A percentile compares a stretch with the other conserved stretches of the same genome.
Conservation (phyloP, 2,797 vertebrate species). For the Cyclopterus lumpus region DNA sequence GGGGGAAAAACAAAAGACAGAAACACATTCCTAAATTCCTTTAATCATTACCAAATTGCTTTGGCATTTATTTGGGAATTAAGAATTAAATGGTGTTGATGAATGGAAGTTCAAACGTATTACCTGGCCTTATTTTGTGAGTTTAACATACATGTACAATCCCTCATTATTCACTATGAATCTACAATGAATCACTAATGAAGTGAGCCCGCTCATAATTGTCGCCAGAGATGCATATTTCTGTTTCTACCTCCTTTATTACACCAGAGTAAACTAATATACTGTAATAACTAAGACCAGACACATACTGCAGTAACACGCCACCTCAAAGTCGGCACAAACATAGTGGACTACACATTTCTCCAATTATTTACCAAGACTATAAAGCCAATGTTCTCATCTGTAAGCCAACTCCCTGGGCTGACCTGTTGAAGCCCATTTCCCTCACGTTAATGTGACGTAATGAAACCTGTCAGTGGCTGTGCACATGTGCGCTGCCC, state of each 20-base stretch:
- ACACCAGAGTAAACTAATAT: not conserved
- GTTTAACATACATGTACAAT: not conserved
- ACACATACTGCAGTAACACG: not conserved
- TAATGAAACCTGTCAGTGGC: not conserved
- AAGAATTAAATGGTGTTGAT: not conserved
- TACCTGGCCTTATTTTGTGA: not conserved
- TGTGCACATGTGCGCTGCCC: conserved; percentile 1
- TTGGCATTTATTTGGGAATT: not conserved
- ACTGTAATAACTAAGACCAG: not conserved
- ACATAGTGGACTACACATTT: not conserved
- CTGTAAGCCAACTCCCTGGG: not conserved
- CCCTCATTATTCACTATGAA: not conserved
- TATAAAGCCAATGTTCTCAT: not conserved
- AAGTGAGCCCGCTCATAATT: not conserved
- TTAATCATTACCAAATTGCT: not conserved
- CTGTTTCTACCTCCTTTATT: not conserved
- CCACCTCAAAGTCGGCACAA: not conserved
- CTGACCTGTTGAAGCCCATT: too few relatives aligned
- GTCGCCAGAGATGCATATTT: not conserved
- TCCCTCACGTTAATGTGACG: not conserved
- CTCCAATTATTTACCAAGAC: not conserved
- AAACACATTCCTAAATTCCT: not conserved
- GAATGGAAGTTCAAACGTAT: not conserved
- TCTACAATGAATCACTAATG: not conserved
- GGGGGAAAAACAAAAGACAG: not conserved